Base-by-base conservation (phyloP, 2,113 vertebrate genomes). In the Ceyx melanurus region DNA sequence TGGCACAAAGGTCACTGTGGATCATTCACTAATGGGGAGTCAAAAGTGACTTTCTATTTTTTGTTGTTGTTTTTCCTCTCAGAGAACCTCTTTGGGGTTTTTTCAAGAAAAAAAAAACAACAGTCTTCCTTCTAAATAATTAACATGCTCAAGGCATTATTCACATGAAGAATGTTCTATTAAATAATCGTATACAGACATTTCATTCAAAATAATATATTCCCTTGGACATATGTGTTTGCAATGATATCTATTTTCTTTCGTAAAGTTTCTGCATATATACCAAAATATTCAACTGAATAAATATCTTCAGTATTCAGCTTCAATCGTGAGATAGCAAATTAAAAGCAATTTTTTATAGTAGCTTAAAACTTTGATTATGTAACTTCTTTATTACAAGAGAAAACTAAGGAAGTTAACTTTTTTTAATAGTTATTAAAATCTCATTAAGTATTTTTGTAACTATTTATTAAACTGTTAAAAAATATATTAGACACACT, bases 381-480 rank as follows among this genome's bases (percentile, higher is more conserved):
- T 53, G 26, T 61, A 80, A 68, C 31, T 66, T 89, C 64, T 92
- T 76, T 83, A 65, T 74, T 77, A 14, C 6, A 72, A 35, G 17
- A 68, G 21, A 85, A 89, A 77, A 31, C 3, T 58, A 64, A 45
- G 25, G 17, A 51, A 72, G 6, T 61, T 82, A 79, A 56, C 29
- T 14, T 84, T 91, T 91, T 91, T 67, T 84, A 87, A 83, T 65
- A 46, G 15, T 61, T 75, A 53, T 76, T 31, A 88, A 89, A 82
- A 86, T 77, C 54, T 89, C 31, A 80, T 91, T 67, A 82, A 82
- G 19, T 86, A 66, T 86, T 96, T 95, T 70, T 88, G n/a, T 91
- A 82, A 67, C 25, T 95, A 79, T 97, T 97, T 96, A 91, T 95
- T 95, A 90, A 94, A 94, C 67, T 92, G 28, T 82, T 90, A 92